Evolutionary conservation across 2,113 vertebrate species (phyloP).

Genomic region (Cyanoderma ruficeps): DNA sequence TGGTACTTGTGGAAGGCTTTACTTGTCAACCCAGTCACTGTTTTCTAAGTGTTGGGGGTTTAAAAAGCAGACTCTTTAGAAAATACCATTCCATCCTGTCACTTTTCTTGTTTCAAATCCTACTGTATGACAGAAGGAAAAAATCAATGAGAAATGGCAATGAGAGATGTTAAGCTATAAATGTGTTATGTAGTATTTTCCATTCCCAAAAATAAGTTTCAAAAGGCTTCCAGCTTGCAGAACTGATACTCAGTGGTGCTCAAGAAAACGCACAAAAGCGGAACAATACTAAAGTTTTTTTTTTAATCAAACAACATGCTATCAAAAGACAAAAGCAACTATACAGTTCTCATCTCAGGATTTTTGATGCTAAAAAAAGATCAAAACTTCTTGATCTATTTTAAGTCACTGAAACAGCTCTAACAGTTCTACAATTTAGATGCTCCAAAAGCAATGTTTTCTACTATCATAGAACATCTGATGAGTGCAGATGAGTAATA

Average conservation of each 20-base stretch:
- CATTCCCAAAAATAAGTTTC: background rate
- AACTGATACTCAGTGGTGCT: background rate
- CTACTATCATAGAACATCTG: background rate
- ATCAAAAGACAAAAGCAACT: background rate
- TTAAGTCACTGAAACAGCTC: background rate
- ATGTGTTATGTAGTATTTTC: rapidly evolving
- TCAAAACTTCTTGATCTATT: background rate
- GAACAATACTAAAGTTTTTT: background rate
- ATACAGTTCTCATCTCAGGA: background rate
- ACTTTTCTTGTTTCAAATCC: background rate
- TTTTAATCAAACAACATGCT: background rate
- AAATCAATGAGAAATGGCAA: background rate
- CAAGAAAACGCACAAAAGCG: background rate
- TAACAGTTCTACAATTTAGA: background rate
- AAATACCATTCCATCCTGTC: background rate
- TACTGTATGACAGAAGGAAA: background rate
- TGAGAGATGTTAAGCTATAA: background rate
- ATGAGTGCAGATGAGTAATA: constrained; percentile 14
- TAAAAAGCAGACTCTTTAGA: background rate
- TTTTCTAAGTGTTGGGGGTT: background rate
- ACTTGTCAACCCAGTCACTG: background rate
- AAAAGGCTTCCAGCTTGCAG: background rate
- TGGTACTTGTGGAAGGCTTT: background rate
- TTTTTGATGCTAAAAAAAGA: background rate
- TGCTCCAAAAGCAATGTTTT: background rate